These are phyloP conservation scores for Liopterus haemorrhoidalis DNA, from an alignment of 2,888 invertebrate genomes.

Conservation along the genomic window DNA sequence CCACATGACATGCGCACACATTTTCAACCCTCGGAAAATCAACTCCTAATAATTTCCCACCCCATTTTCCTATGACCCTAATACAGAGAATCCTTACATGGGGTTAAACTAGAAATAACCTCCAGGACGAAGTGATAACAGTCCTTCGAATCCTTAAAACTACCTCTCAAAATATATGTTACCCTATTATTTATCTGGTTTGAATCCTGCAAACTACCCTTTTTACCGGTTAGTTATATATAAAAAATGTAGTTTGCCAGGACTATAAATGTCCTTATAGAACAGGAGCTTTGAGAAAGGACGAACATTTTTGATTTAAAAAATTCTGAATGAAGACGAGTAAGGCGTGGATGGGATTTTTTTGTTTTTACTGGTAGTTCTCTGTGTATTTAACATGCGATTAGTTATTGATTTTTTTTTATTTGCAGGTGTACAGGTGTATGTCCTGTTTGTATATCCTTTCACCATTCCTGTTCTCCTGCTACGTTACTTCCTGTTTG, in stretches of 20 bases:
- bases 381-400: too few relatives aligned
- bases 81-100: constrained; percentile 31
- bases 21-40: constrained; percentile 2
- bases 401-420: too few relatives aligned
- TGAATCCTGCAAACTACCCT: constrained; percentile 41
- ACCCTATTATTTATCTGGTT: constrained; percentile 34
- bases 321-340: too few relatives aligned
- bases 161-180: constrained; percentile 25
- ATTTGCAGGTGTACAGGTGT: too few relatives aligned
- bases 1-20: too few relatives aligned
- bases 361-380: too few relatives aligned
- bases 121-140: constrained; percentile 19
- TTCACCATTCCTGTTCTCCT: constrained; percentile 34
- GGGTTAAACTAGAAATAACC: constrained; percentile 31
- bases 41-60: not conserved
- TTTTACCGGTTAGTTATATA: constrained; percentile 31
- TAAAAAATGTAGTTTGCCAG: constrained; percentile 34
- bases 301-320: not conserved
- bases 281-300: not conserved
- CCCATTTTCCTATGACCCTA: constrained; percentile 29
- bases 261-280: not conserved
- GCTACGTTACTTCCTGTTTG: constrained; percentile 41
- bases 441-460: constrained; percentile 13
- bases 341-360: too few relatives aligned
- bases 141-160: constrained; percentile 25